Conservation (phyloP, 2,888 invertebrate genomes). For the Apamea anceps region DNA sequence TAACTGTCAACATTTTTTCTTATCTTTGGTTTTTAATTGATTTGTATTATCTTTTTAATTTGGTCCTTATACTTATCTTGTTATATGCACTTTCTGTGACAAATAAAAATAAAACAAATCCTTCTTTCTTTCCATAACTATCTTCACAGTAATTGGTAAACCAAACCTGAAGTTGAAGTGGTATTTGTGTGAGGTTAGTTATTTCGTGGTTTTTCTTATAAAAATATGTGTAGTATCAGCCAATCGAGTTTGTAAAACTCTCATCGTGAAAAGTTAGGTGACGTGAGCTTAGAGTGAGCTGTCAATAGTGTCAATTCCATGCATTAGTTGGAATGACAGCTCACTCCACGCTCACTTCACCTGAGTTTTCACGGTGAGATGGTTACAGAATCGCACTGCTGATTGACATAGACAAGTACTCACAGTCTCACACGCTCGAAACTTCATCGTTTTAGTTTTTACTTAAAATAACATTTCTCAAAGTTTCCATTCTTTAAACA, state of each 20-base stretch:
- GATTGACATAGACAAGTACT: not conserved
- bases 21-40: not conserved
- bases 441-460: not conserved
- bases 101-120: not conserved
- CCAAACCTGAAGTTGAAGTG: not conserved
- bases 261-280: too few species aligned
- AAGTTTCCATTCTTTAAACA: constrained; percentile 19
- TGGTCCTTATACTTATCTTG: not conserved
- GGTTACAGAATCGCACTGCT: too few species aligned
- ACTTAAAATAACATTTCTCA: not conserved
- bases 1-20: not conserved
- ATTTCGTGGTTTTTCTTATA: constrained; percentile 2
- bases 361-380: too few species aligned
- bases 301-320: too few species aligned
- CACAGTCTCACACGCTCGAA: not conserved
- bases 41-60: not conserved
- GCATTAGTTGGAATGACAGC: too few species aligned
- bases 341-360: too few species aligned
- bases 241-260: too few species aligned
- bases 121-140: not conserved
- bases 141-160: not conserved
- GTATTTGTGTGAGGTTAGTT: not conserved
- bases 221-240: not conserved
- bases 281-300: too few species aligned
- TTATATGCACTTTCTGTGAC: not conserved